Evolutionary conservation across 2,113 vertebrate species (phyloP).

Genomic region (Todiramphus saurophagus): DNA sequence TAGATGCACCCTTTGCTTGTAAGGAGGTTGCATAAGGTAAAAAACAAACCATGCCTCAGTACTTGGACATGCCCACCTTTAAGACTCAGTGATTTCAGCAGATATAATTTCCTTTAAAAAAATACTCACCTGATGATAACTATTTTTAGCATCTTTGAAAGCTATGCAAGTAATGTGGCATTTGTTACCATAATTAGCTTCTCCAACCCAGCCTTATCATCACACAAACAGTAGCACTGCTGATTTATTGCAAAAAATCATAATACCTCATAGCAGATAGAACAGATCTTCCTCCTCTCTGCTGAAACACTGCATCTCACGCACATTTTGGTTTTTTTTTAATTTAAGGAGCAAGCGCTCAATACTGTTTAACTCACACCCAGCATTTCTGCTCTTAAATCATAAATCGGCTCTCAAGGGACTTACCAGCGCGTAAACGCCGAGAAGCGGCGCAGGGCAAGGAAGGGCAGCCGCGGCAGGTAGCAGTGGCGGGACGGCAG

Average conservation of each 20-base stretch:
- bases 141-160: background rate
- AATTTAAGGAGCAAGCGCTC: background rate
- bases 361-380: accelerated
- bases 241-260: background rate
- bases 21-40: background rate
- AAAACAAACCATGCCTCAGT: background rate
- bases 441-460: too few species aligned
- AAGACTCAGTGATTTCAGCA: background rate
- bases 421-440: slow-evolving; percentile 1
- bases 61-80: accelerated
- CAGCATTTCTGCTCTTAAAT: accelerated
- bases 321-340: accelerated
- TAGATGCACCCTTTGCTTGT: background rate
- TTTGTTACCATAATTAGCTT: background rate
- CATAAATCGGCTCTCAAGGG: accelerated
- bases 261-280: accelerated
- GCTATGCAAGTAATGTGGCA: background rate
- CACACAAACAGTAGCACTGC: background rate
- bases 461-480: too few species aligned
- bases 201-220: background rate
- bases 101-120: background rate
- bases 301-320: background rate
- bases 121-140: background rate
- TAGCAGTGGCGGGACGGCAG: accelerated
- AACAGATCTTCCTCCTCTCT: accelerated